Conservation (phyloP, 2,888 invertebrate genomes). For the Chouioia cunea region DNA sequence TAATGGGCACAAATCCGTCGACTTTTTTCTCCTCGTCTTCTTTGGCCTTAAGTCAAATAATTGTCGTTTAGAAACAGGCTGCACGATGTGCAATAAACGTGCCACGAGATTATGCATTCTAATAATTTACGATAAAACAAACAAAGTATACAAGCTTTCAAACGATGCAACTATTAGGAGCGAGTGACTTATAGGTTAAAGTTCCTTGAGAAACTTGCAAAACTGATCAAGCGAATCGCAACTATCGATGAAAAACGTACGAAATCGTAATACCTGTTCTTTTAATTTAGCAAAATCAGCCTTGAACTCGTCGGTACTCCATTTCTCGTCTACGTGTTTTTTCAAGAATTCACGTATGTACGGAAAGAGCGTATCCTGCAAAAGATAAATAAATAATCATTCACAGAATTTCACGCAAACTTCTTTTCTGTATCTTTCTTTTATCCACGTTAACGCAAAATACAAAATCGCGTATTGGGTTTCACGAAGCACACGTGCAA, state of each 20-base stretch:
- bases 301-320: conserved; percentile 79
- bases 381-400: conserved; percentile 46
- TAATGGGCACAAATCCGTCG: conserved; percentile 72
- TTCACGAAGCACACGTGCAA: background rate
- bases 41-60: conserved; percentile 63
- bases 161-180: no score
- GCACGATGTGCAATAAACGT: no score
- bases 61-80: no score
- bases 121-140: no score
- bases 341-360: conserved; percentile 82
- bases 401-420: background rate
- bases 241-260: no score
- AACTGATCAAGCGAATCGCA: no score
- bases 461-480: background rate
- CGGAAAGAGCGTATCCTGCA: conserved; percentile 82
- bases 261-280: conserved; percentile 70
- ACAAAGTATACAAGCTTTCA: no score
- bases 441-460: no score
- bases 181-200: no score
- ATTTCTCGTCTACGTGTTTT: conserved; percentile 78
- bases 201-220: no score
- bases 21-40: conserved; percentile 74
- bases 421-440: no score
- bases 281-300: conserved; percentile 76
- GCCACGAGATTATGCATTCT: no score